Conservation (phyloP, 2,888 invertebrate genomes). For the Mythimna vitellina region DNA sequence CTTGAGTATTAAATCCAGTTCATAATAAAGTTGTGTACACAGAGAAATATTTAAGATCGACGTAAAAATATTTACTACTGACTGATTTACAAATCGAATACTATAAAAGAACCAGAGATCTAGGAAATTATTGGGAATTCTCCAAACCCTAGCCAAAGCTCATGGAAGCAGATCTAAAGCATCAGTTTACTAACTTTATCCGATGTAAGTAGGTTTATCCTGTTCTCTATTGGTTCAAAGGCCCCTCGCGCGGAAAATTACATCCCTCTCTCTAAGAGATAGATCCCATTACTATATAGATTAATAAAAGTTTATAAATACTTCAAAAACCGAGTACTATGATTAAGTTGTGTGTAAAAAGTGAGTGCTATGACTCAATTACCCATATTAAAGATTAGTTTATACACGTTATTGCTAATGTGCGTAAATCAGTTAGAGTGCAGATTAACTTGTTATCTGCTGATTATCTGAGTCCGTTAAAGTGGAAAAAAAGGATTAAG, state of each 20-base stretch:
- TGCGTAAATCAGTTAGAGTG: no score
- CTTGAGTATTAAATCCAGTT: conserved; percentile 24
- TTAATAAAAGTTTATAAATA: conserved; percentile 61
- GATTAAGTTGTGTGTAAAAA: conserved; percentile 29
- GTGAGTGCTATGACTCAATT: not conserved
- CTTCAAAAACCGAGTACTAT: conserved; percentile 48
- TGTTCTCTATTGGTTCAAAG: conserved; percentile 77
- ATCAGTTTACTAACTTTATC: conserved; percentile 77
- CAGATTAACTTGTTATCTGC: no score
- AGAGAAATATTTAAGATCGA: not conserved
- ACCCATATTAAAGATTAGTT: no score
- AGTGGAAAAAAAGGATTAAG: no score
- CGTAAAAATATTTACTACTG: not conserved
- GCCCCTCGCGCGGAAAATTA: conserved; percentile 79
- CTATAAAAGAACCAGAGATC: conserved; percentile 26
- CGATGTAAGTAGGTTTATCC: conserved; percentile 77
- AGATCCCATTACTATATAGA: conserved; percentile 64
- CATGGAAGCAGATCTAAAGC: conserved; percentile 67
- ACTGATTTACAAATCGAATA: not conserved
- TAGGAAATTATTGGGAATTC: conserved; percentile 64
- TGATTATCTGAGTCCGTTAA: no score
- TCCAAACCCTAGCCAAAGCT: conserved; percentile 67
- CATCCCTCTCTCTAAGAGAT: conserved; percentile 69
- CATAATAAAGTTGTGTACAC: conserved; percentile 12
- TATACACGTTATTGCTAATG: no score